Conservation (phyloP, 2,113 vertebrate species). For the Anhinga anhinga region DNA sequence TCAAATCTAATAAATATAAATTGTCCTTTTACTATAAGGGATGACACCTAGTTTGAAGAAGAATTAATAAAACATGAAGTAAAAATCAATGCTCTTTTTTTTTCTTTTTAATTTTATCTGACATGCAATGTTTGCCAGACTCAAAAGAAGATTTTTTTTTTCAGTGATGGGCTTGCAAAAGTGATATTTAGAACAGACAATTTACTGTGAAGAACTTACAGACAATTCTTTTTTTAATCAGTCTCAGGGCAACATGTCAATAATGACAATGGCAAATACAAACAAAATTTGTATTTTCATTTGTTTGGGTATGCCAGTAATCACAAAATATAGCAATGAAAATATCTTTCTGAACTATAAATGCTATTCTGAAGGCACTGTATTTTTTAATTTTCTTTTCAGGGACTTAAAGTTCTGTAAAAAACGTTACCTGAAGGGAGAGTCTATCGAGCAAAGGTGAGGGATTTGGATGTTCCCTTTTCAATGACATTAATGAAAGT, state of each 20-base stretch:
- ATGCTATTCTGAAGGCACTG: neutral
- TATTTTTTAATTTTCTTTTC: neutral
- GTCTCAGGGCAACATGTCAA: neutral
- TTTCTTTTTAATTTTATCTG: neutral
- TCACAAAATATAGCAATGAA: neutral
- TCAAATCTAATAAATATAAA: conserved; percentile 38
- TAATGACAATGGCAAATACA: neutral
- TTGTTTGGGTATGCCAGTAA: neutral
- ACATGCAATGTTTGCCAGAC: neutral
- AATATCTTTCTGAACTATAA: conserved; percentile 10
- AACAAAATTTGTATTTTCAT: neutral
- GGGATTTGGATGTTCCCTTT: neutral
- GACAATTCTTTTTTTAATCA: neutral
- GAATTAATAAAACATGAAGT: conserved; percentile 17
- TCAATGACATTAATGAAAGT: neutral
- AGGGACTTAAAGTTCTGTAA: neutral
- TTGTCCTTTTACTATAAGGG: conserved; percentile 1
- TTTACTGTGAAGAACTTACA: neutral
- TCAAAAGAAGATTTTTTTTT: neutral
- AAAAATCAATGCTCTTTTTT: neutral
- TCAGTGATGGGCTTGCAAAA: neutral
- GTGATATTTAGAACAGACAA: neutral
- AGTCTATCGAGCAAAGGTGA: neutral
- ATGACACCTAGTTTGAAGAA: conserved; percentile 7
- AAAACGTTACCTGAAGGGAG: neutral